A percentile compares a stretch with the other conserved stretches of the same genome.
phyloP scores from a whole-genome alignment of 1,140 invertebrate genomes.

The Drosophila auraria region DNA sequence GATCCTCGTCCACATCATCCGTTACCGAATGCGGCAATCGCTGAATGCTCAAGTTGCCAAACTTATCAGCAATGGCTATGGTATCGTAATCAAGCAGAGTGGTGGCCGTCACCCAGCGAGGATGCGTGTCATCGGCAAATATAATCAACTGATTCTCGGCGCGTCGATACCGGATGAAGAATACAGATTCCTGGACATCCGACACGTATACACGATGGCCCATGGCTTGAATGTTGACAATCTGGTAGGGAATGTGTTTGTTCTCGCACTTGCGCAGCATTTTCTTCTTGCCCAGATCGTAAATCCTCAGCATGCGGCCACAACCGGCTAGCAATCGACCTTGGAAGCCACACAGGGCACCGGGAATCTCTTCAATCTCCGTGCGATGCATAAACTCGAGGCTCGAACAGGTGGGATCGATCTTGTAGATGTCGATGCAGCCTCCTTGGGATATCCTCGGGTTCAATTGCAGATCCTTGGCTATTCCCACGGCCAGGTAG shows the following conservation, averaged over 20 bases:
- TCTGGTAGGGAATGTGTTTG: conserved; percentile 98
- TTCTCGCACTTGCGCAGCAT: conserved; percentile 99
- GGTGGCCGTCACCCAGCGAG: conserved; percentile 97
- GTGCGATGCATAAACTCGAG: conserved; percentile 98
- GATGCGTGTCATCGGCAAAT: conserved; percentile 99
- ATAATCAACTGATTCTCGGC: conserved; percentile 99
- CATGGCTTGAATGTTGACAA: conserved; percentile 96
- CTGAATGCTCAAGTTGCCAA: conserved; percentile 98
- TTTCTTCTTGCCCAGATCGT: conserved; percentile 99
- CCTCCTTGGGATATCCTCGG: conserved; percentile 86
- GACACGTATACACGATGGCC: conserved; percentile 97
- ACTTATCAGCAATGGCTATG: conserved; percentile 98
- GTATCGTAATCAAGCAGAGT: conserved; percentile 98
- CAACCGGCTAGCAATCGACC: conserved; percentile 96
- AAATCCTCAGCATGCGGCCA: conserved; percentile 95
- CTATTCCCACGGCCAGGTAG: conserved; percentile 90
- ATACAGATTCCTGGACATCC: conserved; percentile 99
- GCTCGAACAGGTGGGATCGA: conserved; percentile 89
- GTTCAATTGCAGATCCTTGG: conserved; percentile 95
- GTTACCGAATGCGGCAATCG: conserved; percentile 95
- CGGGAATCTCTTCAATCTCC: conserved; percentile 96
- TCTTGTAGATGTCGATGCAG: conserved; percentile 84
- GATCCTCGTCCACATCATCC: conserved; percentile 99
- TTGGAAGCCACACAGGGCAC: conserved; percentile 95
- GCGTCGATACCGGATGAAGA: conserved; percentile 97